phyloP scores from a whole-genome alignment of 2,797 vertebrate genomes.

The Zalophus californianus region DNA sequence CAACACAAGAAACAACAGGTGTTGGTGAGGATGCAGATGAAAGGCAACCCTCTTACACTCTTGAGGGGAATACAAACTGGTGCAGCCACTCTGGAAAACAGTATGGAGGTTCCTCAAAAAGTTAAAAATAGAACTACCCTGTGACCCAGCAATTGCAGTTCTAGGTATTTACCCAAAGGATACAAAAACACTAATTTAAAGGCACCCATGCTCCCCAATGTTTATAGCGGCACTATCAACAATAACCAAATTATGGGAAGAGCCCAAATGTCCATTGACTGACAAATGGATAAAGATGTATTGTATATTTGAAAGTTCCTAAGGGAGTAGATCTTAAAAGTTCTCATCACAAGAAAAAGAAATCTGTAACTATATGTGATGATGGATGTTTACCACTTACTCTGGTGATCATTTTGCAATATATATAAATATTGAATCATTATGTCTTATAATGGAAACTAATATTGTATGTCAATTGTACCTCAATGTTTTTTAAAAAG shows the following conservation, averaged over 20 bases:
- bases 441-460: neutral
- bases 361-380: neutral
- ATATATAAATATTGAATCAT: neutral
- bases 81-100: too few species aligned
- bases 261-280: neutral
- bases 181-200: too few species aligned
- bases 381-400: neutral
- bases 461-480: neutral
- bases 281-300: neutral
- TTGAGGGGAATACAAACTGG: too few species aligned
- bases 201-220: too few species aligned
- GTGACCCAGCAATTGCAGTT: too few species aligned
- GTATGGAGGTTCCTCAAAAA: too few species aligned
- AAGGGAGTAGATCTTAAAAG: neutral
- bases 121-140: too few species aligned
- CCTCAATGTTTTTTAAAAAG: neutral
- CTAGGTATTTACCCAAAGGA: too few species aligned
- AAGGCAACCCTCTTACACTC: too few species aligned
- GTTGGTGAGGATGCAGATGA: too few species aligned
- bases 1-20: too few species aligned
- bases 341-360: neutral
- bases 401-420: neutral
- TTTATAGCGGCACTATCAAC: too few species aligned
- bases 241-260: neutral
- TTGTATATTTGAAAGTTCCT: neutral